phyloP scores from a whole-genome alignment of 2,888 invertebrate genomes.

The Aphodius sticticus region DNA sequence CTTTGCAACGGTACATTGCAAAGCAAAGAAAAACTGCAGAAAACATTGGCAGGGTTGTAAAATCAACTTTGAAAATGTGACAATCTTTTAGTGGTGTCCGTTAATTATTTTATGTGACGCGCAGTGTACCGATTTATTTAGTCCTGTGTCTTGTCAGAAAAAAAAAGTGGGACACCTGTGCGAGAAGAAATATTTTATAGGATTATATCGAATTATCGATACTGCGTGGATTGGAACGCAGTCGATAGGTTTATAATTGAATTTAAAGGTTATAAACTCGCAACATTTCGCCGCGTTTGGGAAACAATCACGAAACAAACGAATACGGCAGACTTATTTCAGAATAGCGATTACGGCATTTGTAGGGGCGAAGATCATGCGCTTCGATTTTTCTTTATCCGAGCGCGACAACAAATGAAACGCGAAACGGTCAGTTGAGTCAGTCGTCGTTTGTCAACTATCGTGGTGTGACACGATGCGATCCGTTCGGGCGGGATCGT shows the following conservation, averaged over 20 bases:
- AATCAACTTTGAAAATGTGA: too few species aligned
- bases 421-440: neutral
- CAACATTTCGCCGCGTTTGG: neutral
- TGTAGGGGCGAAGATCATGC: neutral
- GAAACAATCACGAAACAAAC: neutral
- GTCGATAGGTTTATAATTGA: neutral
- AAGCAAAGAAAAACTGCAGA: too few species aligned
- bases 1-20: too few species aligned
- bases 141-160: neutral
- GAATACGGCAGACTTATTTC: neutral
- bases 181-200: neutral
- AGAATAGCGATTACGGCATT: neutral
- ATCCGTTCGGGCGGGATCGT: neutral
- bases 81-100: too few species aligned
- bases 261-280: neutral
- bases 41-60: too few species aligned
- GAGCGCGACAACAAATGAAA: neutral
- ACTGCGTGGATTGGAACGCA: neutral
- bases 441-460: neutral
- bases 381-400: neutral
- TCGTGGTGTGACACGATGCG: neutral
- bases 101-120: too few species aligned
- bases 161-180: neutral
- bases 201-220: neutral
- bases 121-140: neutral